A percentile compares a stretch with the other conserved stretches of the same genome.
Evolutionary conservation across 2,113 vertebrate genomes (phyloP).

Genomic region (Cranoglanis bouderius): DNA sequence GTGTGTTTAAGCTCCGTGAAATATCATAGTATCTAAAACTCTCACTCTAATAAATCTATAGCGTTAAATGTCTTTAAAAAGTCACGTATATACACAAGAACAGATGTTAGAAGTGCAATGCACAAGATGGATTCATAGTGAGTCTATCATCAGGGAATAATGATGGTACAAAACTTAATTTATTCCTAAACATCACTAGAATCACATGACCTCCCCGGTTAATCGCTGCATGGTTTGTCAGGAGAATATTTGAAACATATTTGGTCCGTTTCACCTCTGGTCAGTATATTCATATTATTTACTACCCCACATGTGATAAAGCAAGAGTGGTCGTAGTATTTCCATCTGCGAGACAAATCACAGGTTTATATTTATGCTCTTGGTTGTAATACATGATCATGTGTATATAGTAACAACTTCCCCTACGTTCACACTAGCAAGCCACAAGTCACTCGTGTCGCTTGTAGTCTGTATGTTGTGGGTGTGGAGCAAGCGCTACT

Average conservation of each 20-base stretch:
- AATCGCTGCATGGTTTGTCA: background rate
- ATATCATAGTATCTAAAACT: too few species aligned
- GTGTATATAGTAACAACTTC: background rate
- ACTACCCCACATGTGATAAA: background rate
- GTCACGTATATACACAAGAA: too few species aligned
- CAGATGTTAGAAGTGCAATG: background rate
- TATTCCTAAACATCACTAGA: background rate
- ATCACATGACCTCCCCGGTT: background rate
- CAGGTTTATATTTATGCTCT: background rate
- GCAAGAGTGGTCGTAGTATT: background rate
- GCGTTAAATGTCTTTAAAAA: background rate
- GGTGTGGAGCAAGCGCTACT: background rate
- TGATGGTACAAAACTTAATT: too few species aligned
- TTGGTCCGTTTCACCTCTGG: background rate
- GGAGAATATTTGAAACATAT: background rate
- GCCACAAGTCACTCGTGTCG: too few species aligned
- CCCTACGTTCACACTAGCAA: background rate
- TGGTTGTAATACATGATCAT: background rate
- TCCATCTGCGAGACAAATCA: background rate
- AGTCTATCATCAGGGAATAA: background rate
- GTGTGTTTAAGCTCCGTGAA: background rate
- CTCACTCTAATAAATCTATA: background rate
- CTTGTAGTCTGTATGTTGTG: background rate
- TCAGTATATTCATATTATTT: background rate
- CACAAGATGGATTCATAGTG: too few species aligned